Evolutionary conservation across 64 coral and sea anemone species (phyloP), one percentile per base, ranked within the genome.

Genomic region (Hydrozoanthus tunicans): DNA sequence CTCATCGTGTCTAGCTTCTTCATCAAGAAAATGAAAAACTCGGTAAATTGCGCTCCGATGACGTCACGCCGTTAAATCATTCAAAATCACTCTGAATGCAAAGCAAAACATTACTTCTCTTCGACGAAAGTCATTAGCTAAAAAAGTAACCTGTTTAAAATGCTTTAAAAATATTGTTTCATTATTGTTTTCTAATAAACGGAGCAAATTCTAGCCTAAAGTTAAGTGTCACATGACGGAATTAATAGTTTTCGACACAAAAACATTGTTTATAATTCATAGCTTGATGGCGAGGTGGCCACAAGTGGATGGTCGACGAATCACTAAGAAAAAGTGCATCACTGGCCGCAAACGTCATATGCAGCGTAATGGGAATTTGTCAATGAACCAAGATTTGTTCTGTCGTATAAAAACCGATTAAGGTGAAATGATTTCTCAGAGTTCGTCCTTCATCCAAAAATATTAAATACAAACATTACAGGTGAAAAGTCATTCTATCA

Each of bases 231-330:
- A 73, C 61, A 61, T 58, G 58, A 85, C 53, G 65, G 53, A 56
- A 70, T 88, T 88, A 88, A 88, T 88, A 75, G 54, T 56, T 88
- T 73, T 88, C 67, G 56, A 10, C 23, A 57, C 23, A 61, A 13
- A 81, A 86, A 86, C 27, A 23, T 60, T 7, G 20, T 88, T 60
- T 25, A 88, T 88, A 88, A 88, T 88, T 88, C 84, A 88, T 88
- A 7, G 69, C 84, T 76, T 11, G 9, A 13, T 73, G 69, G 61
- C 24, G 43, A 73, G 10, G 7, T 70, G 74, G 84, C 27, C 6
- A 88, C 26, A 70, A 88, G 84, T 74, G 32, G 23, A 88, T 88
- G 84, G 61, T 74, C 59, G 69, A 88, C 14, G 23, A 88, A 58
- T 88, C 69, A 59, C 67, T 56, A 55, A 20, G 84, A 6, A 75